phyloP scores from a whole-genome alignment of 1,140 invertebrate species.

The Charaxes varanes region DNA sequence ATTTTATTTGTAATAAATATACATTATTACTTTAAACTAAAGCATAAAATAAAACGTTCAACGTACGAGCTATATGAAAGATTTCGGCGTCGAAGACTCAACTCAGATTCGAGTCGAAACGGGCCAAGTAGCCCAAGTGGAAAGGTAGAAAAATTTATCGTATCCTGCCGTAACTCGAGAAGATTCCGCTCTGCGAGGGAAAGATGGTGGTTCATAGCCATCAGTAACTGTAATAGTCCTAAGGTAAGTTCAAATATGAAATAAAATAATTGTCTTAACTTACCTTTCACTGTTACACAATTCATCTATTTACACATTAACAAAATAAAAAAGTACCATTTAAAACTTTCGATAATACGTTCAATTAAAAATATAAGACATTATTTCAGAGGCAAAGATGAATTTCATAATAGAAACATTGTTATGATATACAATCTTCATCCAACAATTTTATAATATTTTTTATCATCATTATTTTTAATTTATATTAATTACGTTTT shows the following conservation, averaged over 20 bases:
- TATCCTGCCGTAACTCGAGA: conserved; percentile 76
- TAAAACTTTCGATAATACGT: too few species aligned
- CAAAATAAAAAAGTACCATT: too few species aligned
- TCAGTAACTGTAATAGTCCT: conserved; percentile 81
- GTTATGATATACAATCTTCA: too few species aligned
- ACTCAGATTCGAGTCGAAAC: conserved; percentile 33
- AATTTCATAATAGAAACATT: too few species aligned
- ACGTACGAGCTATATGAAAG: conserved; percentile 39
- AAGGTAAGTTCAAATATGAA: conserved; percentile 68
- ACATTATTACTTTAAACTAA: conserved; percentile 10
- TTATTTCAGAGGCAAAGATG: too few species aligned
- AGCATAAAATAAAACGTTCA: conserved; percentile 61
- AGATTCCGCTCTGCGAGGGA: conserved; percentile 80
- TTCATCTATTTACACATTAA: too few species aligned
- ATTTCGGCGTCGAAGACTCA: conserved; percentile 38
- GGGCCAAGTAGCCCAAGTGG: conserved; percentile 15
- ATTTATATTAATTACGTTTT: too few species aligned
- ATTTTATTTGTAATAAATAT: neutral
- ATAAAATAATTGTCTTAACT: neutral
- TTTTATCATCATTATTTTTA: too few species aligned
- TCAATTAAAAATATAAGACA: too few species aligned
- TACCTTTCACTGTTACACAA: too few species aligned
- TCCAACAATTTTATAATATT: too few species aligned
- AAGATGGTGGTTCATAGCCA: conserved; percentile 86
- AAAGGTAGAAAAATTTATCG: conserved; percentile 42